Evolutionary conservation across 2,113 vertebrate species (phyloP), one percentile per base, ranked within the genome.

Genomic region (Cyanoramphus novaezelandiae): DNA sequence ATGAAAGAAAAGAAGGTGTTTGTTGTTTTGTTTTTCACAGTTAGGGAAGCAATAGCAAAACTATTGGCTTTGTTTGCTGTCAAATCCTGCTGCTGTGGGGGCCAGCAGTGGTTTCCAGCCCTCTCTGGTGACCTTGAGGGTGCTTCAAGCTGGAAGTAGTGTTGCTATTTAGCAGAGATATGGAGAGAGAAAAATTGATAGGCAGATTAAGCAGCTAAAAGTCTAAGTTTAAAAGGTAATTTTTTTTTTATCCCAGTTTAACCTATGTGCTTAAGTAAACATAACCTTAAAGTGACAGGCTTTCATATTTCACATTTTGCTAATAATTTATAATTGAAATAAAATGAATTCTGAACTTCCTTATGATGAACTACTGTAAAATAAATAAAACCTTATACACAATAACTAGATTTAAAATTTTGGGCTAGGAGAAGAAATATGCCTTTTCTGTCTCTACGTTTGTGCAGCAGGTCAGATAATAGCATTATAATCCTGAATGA

Each of bases 301-400:
- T 90, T 90, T 90, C 3, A 29, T 94, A 68, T 89, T 95, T 93
- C 28, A 46, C 24, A 53, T 87, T 82, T 81, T 86, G 14, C 37
- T 92, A 77, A 82, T 64, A 87, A 82, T 81, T 81, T 91, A 37
- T 86, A 71, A 69, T 67, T 84, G 28, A 92, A 94, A 94, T 86
- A 86, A 86, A 96, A 88, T 77, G 62, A 70, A 25, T 70, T 76
- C 17, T 91, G 50, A 76, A 84, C 37, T 86, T 86, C 14, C 3
- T 74, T 19, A 60, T 59, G n/a, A 81, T 82, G 72, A 81, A 81
- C 13, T 70, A 14, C 41, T 70, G 8, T 31, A 82, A 86, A 31
- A 72, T 86, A 91, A 72, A 63, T 55, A 91, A 90, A 91, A 71
- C 10, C 50, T 82, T 84, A 81, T 46, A 41, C 57, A 90, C 11